A percentile compares a stretch with the other conserved stretches of the same genome.
These are phyloP conservation scores for Passer domesticus DNA, from an alignment of 2,113 vertebrate species.

Conservation along the genomic window DNA sequence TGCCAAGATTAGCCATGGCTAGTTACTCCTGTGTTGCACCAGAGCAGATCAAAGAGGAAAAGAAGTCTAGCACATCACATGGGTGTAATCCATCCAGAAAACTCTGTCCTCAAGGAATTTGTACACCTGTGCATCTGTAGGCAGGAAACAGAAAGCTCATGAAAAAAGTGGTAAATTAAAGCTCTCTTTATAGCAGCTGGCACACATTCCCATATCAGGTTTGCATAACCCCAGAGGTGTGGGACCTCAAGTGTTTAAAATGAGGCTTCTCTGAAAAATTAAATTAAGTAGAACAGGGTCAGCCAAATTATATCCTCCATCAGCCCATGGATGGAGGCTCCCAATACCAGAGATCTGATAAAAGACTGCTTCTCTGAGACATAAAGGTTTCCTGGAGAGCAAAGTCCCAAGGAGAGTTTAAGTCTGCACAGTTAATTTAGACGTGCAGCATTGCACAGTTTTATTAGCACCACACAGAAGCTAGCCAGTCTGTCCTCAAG, in stretches of 20 bases:
- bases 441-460: accelerated
- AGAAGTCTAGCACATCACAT: background rate
- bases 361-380: background rate
- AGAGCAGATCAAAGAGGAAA: background rate
- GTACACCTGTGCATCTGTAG: background rate
- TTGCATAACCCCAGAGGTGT: background rate
- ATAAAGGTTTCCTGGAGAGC: background rate
- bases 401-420: background rate
- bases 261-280: background rate
- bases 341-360: background rate
- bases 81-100: background rate
- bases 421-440: background rate
- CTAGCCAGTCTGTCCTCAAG: too few species aligned
- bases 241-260: background rate
- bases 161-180: background rate
- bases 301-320: background rate
- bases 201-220: background rate
- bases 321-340: background rate
- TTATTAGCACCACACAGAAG: background rate
- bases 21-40: background rate
- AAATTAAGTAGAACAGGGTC: background rate
- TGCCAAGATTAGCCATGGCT: background rate
- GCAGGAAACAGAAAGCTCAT: background rate
- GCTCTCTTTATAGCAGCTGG: background rate
- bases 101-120: background rate